Base-by-base conservation (phyloP, 2,113 vertebrate species). In the Istiophorus platypterus region DNA sequence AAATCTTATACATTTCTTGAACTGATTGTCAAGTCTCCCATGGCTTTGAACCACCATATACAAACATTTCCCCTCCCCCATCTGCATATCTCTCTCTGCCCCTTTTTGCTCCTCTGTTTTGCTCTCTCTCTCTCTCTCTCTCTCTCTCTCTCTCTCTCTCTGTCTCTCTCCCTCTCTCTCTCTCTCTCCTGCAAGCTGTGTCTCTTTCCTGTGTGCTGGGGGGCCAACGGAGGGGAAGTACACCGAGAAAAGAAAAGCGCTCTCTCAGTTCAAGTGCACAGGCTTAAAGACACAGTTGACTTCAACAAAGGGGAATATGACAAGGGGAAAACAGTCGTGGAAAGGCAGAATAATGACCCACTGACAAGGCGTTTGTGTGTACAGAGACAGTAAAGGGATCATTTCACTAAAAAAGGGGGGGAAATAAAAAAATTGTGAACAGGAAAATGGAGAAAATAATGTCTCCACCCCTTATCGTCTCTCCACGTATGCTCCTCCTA, bases 201-300 rank as follows among this genome's bases (percentile, higher is more conserved):
- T 90, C 87, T 91, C 88, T 91, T 95, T 92, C 88, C 88, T 93
- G 93, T 92, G 86, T 91, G 85, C 89, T 91, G 88, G 89, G 92
- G 92, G 93, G 90, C 89, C 88, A 81, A 79, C 81, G n/a, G 80
- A 91, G 90, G 94, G 92, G 92, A 92, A 93, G 91, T 91, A 86
- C 85, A 86, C 77, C 22, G 85, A 89, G 85, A 88, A 90, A 90
- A 92, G 89, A 92, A 92, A 92, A 92, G 89, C 90, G 80, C 89
- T 91, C 91, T 92, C 89, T 27, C 91, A 94, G 93, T 94, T 95
- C 94, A 95, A 95, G 94, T 95, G 93, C 93, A 92, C 77, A 2
- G 74, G 85, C 86, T 93, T 91, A 92, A 92, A 92, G 89, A 89
- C 88, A 90, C 85, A 92, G 90, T 90, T 91, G 93, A 85, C 80